phyloP scores from a whole-genome alignment of 2,113 vertebrate species.

The Rutilus rutilus region DNA sequence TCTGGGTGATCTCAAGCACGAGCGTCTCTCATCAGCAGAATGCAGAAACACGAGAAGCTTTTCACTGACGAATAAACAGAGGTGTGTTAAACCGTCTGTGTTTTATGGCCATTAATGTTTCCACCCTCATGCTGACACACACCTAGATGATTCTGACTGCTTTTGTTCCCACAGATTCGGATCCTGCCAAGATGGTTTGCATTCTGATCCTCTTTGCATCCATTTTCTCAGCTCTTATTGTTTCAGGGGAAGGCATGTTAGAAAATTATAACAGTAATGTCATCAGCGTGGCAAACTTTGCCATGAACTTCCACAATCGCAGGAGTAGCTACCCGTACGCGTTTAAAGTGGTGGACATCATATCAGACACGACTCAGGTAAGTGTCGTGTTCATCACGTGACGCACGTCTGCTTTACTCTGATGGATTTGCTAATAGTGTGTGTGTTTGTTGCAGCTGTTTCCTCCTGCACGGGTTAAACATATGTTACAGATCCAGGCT shows the following conservation, averaged over 20 bases:
- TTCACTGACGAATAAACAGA: background rate
- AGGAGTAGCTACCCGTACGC: slow-evolving; percentile 48
- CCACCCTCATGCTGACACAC: background rate
- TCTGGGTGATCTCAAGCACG: background rate
- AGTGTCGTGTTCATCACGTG: background rate
- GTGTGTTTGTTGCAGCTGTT: slow-evolving; percentile 45
- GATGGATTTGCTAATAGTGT: background rate
- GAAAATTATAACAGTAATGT: slow-evolving; percentile 18
- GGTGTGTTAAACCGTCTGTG: background rate
- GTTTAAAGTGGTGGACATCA: slow-evolving; percentile 55
- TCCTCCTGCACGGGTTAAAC: slow-evolving; percentile 58
- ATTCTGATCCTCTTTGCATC: background rate
- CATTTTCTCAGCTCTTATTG: background rate
- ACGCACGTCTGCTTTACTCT: background rate
- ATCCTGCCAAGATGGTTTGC: background rate
- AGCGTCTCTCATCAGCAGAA: slow-evolving; percentile 31
- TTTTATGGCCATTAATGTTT: background rate
- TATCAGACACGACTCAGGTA: slow-evolving; percentile 51
- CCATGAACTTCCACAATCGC: slow-evolving; percentile 53
- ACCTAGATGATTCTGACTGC: background rate
- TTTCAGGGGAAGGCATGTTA: background rate
- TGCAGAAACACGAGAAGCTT: slow-evolving; percentile 2
- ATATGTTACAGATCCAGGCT: slow-evolving; percentile 38
- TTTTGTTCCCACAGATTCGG: slow-evolving; percentile 35
- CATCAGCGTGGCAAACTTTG: slow-evolving; percentile 52